Base-by-base conservation (phyloP, 2,113 vertebrate genomes). In the Myxocyprinus asiaticus region DNA sequence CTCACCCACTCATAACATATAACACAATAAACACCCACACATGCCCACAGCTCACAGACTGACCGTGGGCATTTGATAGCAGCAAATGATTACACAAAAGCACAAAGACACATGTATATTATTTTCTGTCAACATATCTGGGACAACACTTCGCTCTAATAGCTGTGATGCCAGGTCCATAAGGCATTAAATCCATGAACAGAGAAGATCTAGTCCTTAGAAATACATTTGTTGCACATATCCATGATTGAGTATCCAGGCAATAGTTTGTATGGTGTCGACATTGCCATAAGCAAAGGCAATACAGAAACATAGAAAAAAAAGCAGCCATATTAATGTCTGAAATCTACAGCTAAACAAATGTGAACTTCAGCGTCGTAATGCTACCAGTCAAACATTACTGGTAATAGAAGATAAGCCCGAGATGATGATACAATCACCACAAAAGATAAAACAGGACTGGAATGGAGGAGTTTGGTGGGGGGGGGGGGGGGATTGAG, bases 11-110 rank as follows among this genome's bases (percentile, higher is more conserved):
- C 75, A 73, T 15, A 68, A 73, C 73, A 75, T 59, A 51, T 50
- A 75, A 82, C 76, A 84, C 75, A 85, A 88, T 81, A 70, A 86
- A 90, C 92, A 89, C 92, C 92, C 88, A 90, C 91, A 88, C 88
- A 81, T 58, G 67, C 47, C 51, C 66, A 67, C 84, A 81, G 76
- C 90, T 88, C 90, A 89, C 85, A 85, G 86, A 87, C 82, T 83
- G 85, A 90, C 83, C 84, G 87, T 78, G 76, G 79, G 84, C 62
- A 88, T 89, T 89, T 88, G 86, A 91, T 89, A 89, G 88, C 87
- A 80, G 83, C 86, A 88, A 33, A 77, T 85, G 77, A 87, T 87
- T 89, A 84, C 81, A 82, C 89, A 82, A 84, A 86, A 83, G 73
- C 85, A 85, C 78, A 88, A 82, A 90, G 65, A 91, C 90, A 90